Conservation (phyloP, 2,888 invertebrate species). For the Chironomus tentans region DNA sequence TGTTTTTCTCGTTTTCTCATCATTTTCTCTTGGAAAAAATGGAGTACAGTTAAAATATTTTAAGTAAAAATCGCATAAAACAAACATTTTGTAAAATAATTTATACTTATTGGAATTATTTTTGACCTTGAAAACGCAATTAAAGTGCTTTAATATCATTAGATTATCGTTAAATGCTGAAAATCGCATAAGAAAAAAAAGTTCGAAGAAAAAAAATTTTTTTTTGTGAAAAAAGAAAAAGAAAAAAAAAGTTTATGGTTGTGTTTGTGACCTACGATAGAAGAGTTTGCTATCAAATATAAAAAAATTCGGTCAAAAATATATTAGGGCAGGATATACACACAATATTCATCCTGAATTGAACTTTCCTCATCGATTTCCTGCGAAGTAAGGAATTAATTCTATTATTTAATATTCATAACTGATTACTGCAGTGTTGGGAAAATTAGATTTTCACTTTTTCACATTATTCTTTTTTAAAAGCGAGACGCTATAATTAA, state of each 20-base stretch:
- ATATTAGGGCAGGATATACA: constrained; percentile 20
- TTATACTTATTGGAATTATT: neutral
- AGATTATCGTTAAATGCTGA: neutral
- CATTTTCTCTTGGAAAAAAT: constrained; percentile 24
- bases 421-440: neutral
- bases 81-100: neutral
- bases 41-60: constrained; percentile 17
- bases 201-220: neutral
- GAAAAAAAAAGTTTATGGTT: constrained; percentile 18
- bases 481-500: constrained; percentile 1
- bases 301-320: constrained; percentile 16
- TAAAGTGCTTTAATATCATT: neutral
- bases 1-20: constrained; percentile 4
- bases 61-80: neutral
- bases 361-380: constrained; percentile 5
- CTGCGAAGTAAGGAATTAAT: neutral
- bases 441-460: neutral
- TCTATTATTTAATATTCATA: neutral
- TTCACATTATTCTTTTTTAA: neutral
- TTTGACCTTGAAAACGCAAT: neutral
- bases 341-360: neutral
- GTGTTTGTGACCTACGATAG: constrained; percentile 27
- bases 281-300: neutral
- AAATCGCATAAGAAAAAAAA: constrained; percentile 4
- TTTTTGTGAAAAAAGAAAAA: constrained; percentile 24